Evolutionary conservation across 1,140 invertebrate species (phyloP).

Genomic region (Oppia nitens): DNA sequence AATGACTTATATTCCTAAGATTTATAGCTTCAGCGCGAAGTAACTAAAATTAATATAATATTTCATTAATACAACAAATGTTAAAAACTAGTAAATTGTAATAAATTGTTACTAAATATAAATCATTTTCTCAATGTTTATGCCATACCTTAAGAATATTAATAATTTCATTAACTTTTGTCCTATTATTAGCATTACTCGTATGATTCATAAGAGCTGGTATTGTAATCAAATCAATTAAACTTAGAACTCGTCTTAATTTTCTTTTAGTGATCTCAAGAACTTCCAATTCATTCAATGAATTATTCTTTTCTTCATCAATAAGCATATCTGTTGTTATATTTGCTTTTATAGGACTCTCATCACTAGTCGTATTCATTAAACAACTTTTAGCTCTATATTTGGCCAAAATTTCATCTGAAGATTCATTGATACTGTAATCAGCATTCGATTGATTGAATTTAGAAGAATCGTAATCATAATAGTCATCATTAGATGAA

Average conservation of each 20-base stretch:
- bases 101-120: too few relatives aligned
- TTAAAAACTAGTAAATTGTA: too few relatives aligned
- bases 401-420: background rate
- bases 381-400: background rate
- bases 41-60: slow-evolving; percentile 25
- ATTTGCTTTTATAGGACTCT: background rate
- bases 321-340: background rate
- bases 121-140: background rate
- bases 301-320: background rate
- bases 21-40: slow-evolving; percentile 76
- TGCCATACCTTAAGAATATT: slow-evolving; percentile 23
- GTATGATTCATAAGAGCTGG: slow-evolving; percentile 17
- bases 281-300: slow-evolving; percentile 26
- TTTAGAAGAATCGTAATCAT: background rate
- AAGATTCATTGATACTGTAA: background rate
- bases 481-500: slow-evolving; percentile 17
- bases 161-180: slow-evolving; percentile 21
- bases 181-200: slow-evolving; percentile 13
- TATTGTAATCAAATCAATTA: slow-evolving; percentile 42
- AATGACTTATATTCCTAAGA: slow-evolving; percentile 40
- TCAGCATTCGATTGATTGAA: background rate
- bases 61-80: background rate
- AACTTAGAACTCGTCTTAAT: slow-evolving; percentile 72
- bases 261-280: slow-evolving; percentile 82
- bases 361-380: background rate